phyloP scores from a whole-genome alignment of 2,797 vertebrate genomes.

The Acrossocheilus wenchowensis region DNA sequence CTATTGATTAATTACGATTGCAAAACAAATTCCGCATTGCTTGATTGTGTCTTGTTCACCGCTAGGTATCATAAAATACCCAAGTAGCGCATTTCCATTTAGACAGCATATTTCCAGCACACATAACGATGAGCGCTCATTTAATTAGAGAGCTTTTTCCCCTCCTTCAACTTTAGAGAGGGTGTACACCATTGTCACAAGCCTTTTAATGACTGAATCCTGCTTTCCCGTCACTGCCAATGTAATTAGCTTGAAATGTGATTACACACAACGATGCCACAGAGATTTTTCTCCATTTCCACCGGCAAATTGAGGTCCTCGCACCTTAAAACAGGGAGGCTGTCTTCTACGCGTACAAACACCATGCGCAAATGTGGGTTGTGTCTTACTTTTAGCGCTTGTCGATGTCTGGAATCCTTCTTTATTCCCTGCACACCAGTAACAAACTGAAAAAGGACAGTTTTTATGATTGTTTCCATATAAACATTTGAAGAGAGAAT shows the following conservation, averaged over 20 bases:
- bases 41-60: slow-evolving; percentile 47
- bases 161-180: slow-evolving; percentile 50
- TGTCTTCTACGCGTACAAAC: slow-evolving; percentile 67
- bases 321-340: slow-evolving; percentile 67
- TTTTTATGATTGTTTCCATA: background rate
- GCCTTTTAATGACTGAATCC: slow-evolving; percentile 43
- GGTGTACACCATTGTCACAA: slow-evolving; percentile 32
- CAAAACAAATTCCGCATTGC: slow-evolving; percentile 57
- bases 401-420: slow-evolving; percentile 30
- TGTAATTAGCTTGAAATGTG: slow-evolving; percentile 78
- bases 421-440: background rate
- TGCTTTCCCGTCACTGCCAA: slow-evolving; percentile 67
- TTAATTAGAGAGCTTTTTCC: slow-evolving; percentile 75
- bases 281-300: slow-evolving; percentile 74
- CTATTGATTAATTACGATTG: slow-evolving; percentile 72
- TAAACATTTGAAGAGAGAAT: background rate
- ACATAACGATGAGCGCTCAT: slow-evolving; percentile 68
- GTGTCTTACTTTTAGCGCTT: background rate
- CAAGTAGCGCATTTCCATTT: slow-evolving; percentile 74
- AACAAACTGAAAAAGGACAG: background rate
- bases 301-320: slow-evolving; percentile 71
- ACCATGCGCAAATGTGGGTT: slow-evolving; percentile 48
- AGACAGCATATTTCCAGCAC: slow-evolving; percentile 70
- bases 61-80: slow-evolving; percentile 70
- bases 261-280: slow-evolving; percentile 74